phyloP scores from a whole-genome alignment of 92 coral and sea anemone genomes.

The Meandrina meandrites region DNA sequence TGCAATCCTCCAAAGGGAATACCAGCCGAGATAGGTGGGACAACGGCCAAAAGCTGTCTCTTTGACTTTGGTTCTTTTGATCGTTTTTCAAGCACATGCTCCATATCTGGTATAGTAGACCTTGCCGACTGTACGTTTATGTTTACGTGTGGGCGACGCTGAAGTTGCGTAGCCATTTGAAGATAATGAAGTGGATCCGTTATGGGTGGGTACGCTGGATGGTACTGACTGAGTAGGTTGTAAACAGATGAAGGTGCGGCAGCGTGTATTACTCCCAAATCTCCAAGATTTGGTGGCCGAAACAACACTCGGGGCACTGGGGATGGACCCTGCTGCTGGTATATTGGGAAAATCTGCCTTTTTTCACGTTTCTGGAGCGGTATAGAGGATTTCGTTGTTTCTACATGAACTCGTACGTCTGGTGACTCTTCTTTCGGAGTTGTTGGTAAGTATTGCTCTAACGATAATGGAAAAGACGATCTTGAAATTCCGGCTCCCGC shows the following conservation, averaged over 20 bases:
- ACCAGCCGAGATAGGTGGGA: conserved; percentile 19
- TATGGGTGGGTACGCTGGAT: neutral
- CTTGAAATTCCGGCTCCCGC: neutral
- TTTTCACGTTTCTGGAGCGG: conserved; percentile 52
- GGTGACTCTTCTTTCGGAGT: conserved; percentile 52
- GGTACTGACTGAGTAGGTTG: conserved; percentile 41
- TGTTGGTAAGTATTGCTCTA: conserved; percentile 16
- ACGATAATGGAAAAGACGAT: neutral
- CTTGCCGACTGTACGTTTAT: conserved; percentile 92
- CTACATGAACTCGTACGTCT: conserved; percentile 81
- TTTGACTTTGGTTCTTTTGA: conserved; percentile 44
- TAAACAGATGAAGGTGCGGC: conserved; percentile 32
- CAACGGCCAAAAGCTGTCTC: conserved; percentile 46
- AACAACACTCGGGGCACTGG: conserved; percentile 43
- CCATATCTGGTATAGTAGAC: conserved; percentile 64
- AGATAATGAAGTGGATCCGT: conserved; percentile 11
- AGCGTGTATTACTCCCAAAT: neutral
- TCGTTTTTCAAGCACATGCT: conserved; percentile 34
- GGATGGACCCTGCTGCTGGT: conserved; percentile 48
- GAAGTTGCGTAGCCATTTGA: neutral
- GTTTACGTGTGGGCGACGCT: conserved; percentile 78
- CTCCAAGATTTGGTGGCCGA: conserved; percentile 17
- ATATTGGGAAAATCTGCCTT: conserved; percentile 63
- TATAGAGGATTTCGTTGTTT: conserved; percentile 82
- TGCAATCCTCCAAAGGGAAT: conserved; percentile 36